Base-by-base conservation (phyloP, 1,140 invertebrate species). In the Trissolcus basalis region DNA sequence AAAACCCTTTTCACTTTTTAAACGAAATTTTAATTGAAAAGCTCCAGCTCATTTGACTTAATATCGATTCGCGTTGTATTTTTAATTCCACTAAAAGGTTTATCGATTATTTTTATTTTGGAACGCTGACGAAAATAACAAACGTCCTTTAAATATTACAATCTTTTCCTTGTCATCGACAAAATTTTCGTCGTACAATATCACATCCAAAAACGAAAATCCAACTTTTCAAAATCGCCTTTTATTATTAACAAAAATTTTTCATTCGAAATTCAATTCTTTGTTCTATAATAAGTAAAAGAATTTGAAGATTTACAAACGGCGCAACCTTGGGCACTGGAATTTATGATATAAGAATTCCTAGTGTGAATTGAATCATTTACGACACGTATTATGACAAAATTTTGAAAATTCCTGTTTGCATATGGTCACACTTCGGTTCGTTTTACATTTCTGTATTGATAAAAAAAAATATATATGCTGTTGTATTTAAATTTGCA, bases 51-150 rank as follows among this genome's bases (percentile, higher is more conserved):
- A 27, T 27, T 27, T 27, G 19, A 27, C 2, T 27, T 27, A 1
- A 1, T 60, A 47, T 60, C 35, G 55, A 69, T 54, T 54, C 19
- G 0, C 9, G 6, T 0, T 19, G 12, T 68, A 68, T 53, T 68
- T 59, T 53, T 4, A 19, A 53, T 51, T 32, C 10, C 0, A 4
- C 1, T 43, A 41, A 36, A 60, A n/a, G 6, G 0, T 11, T 16
- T 53, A 68, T 68, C n/a, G 64, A 68, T 68, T 53, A 11, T 11
- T n/a, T 53, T 56, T 54, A 54, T 60, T 54, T 54, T 60, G 15
- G 56, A 16, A 27, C 19, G 19, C 2, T 27, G 19, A 27, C 19
- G 1, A 27, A 27, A 27, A 27, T 27, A n/a, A 27, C 19, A 27
- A 27, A 27, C 1, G 19, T 27, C 6, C 2, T 27, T 27, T 27